Conservation (phyloP, 2,888 invertebrate genomes). For the Caenorhabditis auriculariae region DNA sequence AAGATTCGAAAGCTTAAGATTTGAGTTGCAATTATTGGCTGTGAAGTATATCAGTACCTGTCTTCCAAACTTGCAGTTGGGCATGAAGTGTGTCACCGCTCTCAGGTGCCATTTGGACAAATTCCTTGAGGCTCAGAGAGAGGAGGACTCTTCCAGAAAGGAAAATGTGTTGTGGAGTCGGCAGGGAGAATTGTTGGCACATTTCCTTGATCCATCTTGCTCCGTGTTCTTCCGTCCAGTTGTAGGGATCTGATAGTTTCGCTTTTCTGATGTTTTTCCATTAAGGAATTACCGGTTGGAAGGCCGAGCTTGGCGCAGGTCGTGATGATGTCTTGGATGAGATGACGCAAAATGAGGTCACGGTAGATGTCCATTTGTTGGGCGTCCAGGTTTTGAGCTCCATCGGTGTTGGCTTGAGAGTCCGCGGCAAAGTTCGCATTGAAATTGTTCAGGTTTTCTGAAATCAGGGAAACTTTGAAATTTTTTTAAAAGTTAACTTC, state of each 20-base stretch:
- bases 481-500: no score
- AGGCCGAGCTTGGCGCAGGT: constrained; percentile 59
- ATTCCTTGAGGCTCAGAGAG: constrained; percentile 44
- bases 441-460: constrained; percentile 20
- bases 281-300: constrained; percentile 36
- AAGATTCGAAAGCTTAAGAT: constrained; percentile 43
- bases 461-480: no score
- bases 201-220: constrained; percentile 57
- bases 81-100: constrained; percentile 61
- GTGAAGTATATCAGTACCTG: constrained; percentile 30
- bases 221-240: constrained; percentile 50
- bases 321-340: constrained; percentile 61
- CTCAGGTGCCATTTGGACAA: constrained; percentile 38
- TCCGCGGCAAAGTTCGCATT: constrained; percentile 1
- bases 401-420: constrained; percentile 2
- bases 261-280: background rate
- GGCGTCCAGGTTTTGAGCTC: constrained; percentile 10
- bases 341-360: constrained; percentile 60
- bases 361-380: constrained; percentile 58
- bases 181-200: constrained; percentile 58
- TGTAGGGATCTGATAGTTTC: constrained; percentile 40
- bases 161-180: constrained; percentile 27
- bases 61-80: constrained; percentile 62
- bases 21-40: background rate
- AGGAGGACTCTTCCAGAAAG: constrained; percentile 48